Conservation (phyloP, 2,797 vertebrate genomes). For the Sebastes diploproa region DNA sequence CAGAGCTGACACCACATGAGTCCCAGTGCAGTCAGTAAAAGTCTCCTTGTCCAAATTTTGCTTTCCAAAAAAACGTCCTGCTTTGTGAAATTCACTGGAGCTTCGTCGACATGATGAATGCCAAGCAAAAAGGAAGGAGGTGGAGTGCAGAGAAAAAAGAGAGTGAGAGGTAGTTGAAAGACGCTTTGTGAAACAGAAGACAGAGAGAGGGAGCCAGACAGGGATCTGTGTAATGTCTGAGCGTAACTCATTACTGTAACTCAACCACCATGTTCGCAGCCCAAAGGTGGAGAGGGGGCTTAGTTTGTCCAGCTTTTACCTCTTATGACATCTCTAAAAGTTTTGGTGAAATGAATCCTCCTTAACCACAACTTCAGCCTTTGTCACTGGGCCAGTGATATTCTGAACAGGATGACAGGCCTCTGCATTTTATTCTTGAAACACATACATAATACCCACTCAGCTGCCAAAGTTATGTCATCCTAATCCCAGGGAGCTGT, state of each 20-base stretch:
- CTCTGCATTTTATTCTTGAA: constrained; percentile 17
- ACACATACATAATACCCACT: constrained; percentile 4
- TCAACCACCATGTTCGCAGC: not conserved
- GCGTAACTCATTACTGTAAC: constrained; percentile 33
- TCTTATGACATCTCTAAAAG: constrained; percentile 18
- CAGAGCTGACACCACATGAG: constrained; percentile 10
- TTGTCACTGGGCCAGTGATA: constrained; percentile 25
- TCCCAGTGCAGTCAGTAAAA: constrained; percentile 10
- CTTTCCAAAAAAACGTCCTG: constrained; percentile 17
- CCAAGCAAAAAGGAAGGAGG: constrained; percentile 6
- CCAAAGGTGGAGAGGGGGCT: not conserved
- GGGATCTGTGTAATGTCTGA: constrained; percentile 36
- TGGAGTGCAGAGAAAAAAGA: constrained; percentile 13
- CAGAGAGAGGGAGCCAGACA: constrained; percentile 15
- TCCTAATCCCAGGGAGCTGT: constrained; percentile 41
- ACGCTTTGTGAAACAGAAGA: constrained; percentile 33
- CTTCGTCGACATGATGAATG: constrained; percentile 29
- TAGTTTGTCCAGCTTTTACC: constrained; percentile 15
- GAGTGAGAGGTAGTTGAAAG: constrained; percentile 35
- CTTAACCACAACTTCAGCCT: constrained; percentile 1
- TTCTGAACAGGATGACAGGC: constrained; percentile 24
- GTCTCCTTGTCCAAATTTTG: constrained; percentile 1
- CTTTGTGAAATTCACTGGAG: constrained; percentile 30
- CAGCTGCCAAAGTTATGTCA: constrained; percentile 48
- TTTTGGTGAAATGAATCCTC: constrained; percentile 24